A percentile compares a stretch with the other conserved stretches of the same genome.
Conservation (phyloP, 2,113 vertebrate species). For the Stictonetta naevosa region DNA sequence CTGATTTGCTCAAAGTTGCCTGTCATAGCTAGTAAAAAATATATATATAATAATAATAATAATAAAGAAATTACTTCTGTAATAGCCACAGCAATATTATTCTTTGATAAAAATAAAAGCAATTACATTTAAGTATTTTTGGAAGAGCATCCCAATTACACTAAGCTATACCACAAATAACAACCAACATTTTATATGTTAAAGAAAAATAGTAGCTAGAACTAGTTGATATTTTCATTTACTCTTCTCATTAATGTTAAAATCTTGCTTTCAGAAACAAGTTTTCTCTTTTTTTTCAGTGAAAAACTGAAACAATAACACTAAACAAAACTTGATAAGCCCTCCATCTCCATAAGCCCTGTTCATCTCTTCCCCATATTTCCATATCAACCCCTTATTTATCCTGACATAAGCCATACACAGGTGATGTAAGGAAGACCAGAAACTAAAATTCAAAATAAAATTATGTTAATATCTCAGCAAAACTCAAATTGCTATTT, state of each 20-base stretch:
- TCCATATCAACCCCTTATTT: neutral
- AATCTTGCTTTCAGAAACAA: neutral
- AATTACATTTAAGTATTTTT: neutral
- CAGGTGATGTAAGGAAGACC: neutral
- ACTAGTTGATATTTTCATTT: neutral
- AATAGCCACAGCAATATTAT: neutral
- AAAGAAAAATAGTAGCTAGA: neutral
- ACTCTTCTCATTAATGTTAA: neutral
- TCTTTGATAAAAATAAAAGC: neutral
- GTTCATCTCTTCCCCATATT: neutral
- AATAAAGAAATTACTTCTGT: neutral
- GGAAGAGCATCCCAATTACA: neutral
- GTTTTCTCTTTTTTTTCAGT: neutral
- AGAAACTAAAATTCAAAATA: neutral
- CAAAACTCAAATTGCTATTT: neutral
- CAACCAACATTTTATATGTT: accelerated
- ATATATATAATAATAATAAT: no score
- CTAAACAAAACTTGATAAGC: neutral
- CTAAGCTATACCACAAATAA: neutral
- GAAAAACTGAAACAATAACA: neutral
- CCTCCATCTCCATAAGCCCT: neutral
- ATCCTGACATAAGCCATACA: accelerated
- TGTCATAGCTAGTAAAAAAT: neutral
- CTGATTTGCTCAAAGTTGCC: neutral
- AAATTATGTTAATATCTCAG: neutral